Percentiles rank a stretch among this genome's conserved stretches.
Conservation (phyloP, 1,140 invertebrate species). For the Cecropterus lyciades region DNA sequence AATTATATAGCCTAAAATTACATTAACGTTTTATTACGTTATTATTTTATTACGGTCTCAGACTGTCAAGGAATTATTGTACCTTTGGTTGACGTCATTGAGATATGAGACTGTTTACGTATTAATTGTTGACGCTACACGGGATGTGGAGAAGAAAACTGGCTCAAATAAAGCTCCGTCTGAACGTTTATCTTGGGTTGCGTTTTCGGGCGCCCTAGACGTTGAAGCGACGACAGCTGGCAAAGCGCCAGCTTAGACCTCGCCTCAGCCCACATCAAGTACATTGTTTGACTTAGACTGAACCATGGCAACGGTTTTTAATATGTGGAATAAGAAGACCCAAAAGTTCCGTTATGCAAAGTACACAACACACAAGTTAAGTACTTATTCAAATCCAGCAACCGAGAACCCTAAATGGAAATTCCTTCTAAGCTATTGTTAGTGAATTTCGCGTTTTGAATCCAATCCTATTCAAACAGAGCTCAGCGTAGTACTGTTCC, state of each 20-base stretch:
- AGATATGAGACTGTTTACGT: slow-evolving; percentile 7
- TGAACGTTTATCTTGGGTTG: slow-evolving; percentile 20
- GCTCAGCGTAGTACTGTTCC: not conserved
- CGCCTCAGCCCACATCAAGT: slow-evolving; percentile 3
- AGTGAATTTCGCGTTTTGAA: not conserved
- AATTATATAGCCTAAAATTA: too few species aligned
- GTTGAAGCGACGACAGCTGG: slow-evolving; percentile 23
- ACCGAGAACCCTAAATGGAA: not conserved
- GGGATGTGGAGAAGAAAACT: slow-evolving; percentile 3
- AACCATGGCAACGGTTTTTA: slow-evolving; percentile 19
- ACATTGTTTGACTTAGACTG: slow-evolving; percentile 13
- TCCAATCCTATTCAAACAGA: slow-evolving; percentile 4
- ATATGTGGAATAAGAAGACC: slow-evolving; percentile 2
- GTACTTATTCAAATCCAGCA: slow-evolving; percentile 1
- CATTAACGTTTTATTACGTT: too few species aligned
- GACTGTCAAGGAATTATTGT: too few species aligned
- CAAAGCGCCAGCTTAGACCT: slow-evolving; percentile 5
- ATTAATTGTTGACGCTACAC: slow-evolving; percentile 3
- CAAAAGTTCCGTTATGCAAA: not conserved
- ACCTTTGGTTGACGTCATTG: not conserved
- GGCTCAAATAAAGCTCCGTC: slow-evolving; percentile 6
- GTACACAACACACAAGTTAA: not conserved
- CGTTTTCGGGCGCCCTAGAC: slow-evolving; percentile 13
- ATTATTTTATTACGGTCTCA: too few species aligned
- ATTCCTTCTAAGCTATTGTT: slow-evolving; percentile 3